phyloP scores from a whole-genome alignment of 2,797 vertebrate genomes.

The Siniperca scherzeri region DNA sequence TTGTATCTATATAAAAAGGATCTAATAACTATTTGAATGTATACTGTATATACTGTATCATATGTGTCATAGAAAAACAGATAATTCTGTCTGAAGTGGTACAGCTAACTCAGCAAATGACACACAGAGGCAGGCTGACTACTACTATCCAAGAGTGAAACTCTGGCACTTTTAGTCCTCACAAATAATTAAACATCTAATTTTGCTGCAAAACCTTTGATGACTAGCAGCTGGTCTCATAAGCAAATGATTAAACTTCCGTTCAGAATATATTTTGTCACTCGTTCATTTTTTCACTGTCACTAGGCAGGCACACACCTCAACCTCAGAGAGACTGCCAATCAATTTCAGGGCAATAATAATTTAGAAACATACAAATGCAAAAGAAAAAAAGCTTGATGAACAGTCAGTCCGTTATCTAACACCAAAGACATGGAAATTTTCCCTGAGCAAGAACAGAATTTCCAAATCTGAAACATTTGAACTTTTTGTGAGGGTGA shows the following conservation, averaged over 20 bases:
- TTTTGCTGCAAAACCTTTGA: conserved; percentile 41
- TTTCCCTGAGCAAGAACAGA: neutral
- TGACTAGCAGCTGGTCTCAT: conserved; percentile 11
- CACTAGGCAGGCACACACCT: neutral
- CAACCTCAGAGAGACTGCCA: neutral
- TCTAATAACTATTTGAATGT: neutral
- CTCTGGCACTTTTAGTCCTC: conserved; percentile 31
- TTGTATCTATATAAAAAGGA: neutral
- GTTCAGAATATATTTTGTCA: conserved; percentile 20
- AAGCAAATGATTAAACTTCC: conserved; percentile 20
- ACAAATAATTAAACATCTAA: conserved; percentile 26
- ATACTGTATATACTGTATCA: neutral
- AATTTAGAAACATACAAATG: neutral
- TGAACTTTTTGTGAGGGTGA: neutral
- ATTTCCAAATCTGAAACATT: conserved; percentile 15
- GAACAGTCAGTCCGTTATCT: neutral
- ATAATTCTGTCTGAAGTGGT: neutral
- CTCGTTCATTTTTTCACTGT: neutral
- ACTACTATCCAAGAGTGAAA: conserved; percentile 8
- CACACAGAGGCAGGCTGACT: neutral
- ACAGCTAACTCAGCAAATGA: conserved; percentile 20
- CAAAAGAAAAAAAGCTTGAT: neutral
- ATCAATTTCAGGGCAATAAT: neutral
- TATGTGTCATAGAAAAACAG: neutral
- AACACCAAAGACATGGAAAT: neutral